A percentile compares a stretch with the other conserved stretches of the same genome.
Evolutionary conservation across 2,113 vertebrate genomes (phyloP).

Genomic region (Amia ocellicauda): DNA sequence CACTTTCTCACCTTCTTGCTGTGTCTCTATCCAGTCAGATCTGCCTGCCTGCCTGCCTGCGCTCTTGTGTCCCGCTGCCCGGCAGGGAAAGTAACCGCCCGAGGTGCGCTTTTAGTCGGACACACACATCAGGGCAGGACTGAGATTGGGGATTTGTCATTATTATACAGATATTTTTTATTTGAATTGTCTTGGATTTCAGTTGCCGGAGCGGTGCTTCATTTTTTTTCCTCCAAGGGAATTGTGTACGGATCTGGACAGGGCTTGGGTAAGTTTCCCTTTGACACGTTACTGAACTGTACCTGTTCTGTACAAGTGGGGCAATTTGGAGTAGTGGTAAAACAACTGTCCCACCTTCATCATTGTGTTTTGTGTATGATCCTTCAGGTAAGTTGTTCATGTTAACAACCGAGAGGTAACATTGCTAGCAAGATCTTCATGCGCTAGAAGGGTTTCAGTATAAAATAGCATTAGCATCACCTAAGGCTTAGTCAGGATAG

Average conservation of each 20-base stretch:
- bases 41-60: conserved; percentile 10
- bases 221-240: conserved; percentile 16
- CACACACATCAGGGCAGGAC: conserved; percentile 11
- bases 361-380: too few species aligned
- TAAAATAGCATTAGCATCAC: too few species aligned
- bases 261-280: conserved; percentile 47
- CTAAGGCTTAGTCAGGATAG: too few species aligned
- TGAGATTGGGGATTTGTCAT: not conserved
- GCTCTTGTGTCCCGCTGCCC: conserved; percentile 2
- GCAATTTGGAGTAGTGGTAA: conserved; percentile 1
- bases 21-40: conserved; percentile 2
- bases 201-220: conserved; percentile 20
- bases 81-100: conserved; percentile 9
- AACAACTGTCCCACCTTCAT: conserved; percentile 8
- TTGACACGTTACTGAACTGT: conserved; percentile 16
- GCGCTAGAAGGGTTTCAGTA: too few species aligned
- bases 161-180: not conserved
- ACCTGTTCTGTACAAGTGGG: not conserved
- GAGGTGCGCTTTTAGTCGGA: conserved; percentile 9
- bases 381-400: too few species aligned
- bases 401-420: too few species aligned
- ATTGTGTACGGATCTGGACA: conserved; percentile 23
- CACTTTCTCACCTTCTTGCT: conserved; percentile 25
- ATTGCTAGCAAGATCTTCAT: too few species aligned
- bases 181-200: conserved; percentile 36